These are phyloP conservation scores for Hypocryptadius cinnamomeus DNA, from an alignment of 2,113 vertebrate species.

Conservation along the genomic window DNA sequence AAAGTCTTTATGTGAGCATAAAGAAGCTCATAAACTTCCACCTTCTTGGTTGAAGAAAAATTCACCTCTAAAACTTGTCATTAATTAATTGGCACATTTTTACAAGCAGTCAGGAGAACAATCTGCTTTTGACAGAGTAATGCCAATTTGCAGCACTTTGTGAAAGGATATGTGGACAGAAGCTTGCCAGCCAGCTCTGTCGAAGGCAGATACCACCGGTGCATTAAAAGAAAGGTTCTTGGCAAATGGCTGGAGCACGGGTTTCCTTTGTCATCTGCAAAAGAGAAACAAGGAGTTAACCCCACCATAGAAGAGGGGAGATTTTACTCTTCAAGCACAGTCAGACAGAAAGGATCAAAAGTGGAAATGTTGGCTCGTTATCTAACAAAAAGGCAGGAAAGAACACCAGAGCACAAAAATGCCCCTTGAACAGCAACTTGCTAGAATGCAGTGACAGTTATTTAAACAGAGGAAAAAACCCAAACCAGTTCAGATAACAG, in stretches of 20 bases:
- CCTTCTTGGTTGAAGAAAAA: not conserved
- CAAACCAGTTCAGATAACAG: not conserved
- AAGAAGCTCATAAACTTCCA: not conserved
- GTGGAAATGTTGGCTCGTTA: not conserved
- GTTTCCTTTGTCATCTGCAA: slow-evolving; percentile 85
- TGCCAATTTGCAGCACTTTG: not conserved
- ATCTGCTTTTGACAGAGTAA: not conserved
- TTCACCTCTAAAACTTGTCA: not conserved
- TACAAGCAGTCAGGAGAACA: not conserved
- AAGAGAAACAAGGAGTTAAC: slow-evolving; percentile 11
- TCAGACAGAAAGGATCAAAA: not conserved
- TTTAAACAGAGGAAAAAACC: not conserved
- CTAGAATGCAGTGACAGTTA: not conserved
- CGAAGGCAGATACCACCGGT: slow-evolving; percentile 93
- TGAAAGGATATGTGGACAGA: slow-evolving; percentile 89
- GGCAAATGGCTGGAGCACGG: slow-evolving; percentile 77
- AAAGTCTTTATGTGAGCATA: not conserved
- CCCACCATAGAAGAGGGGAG: not conserved
- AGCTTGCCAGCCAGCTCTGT: slow-evolving; percentile 91
- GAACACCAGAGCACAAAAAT: not conserved
- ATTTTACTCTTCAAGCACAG: not conserved
- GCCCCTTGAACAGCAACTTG: not conserved
- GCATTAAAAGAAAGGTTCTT: slow-evolving; percentile 93
- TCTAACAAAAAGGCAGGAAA: not conserved
- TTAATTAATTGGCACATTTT: not conserved